Base-by-base conservation (phyloP, 2,113 vertebrate genomes). In the Sylvilagus bachmani region DNA sequence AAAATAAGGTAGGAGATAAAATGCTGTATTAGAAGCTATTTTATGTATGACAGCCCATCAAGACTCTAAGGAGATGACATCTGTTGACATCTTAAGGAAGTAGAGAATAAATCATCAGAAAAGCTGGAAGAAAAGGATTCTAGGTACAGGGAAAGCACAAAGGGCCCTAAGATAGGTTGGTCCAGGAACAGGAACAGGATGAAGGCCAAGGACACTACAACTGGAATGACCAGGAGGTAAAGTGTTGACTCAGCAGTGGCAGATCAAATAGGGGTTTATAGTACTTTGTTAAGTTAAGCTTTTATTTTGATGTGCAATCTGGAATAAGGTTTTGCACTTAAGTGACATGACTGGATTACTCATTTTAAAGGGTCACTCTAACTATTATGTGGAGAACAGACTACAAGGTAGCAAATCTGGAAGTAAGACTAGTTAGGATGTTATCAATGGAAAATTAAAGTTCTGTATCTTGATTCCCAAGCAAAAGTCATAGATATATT, bases 291-390 rank as follows among this genome's bases (percentile, higher is more conserved):
- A 90, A 95, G 73, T 78, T 77, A 91, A 49, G 49, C n/a, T 95
- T 93, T 90, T 51, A 85, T 16, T 91, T 22, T 85, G 9, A 92
- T 82, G 49, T 82, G 58, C 24, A 85, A 93, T n/a, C 36, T 49
- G 90, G 67, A 66, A n/a, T 78, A 92, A 78, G 33, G 44, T 93
- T 95, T 82, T 80, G 51, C 12, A 92, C 8, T 27, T 61, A 83
- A 85, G 10, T 90, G 49, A 61, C 49, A 89, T 7, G 36, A 92
- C n/a, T 21, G 70, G 44, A 89, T 13, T 36, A 69, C 83, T 31
- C 53, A 90, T 58, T 86, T 90, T 78, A 58, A 92, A 83, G 10
- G 71, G 62, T 12, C 55, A 70, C 10, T 64, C 6, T 55, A 89
- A 21, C 5, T 81, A 5, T 75, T 79, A 93, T 3, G 5, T 77